A percentile compares a stretch with the other conserved stretches of the same genome.
These are phyloP conservation scores for Pammene aurita DNA, from an alignment of 2,888 invertebrate species.

Conservation along the genomic window DNA sequence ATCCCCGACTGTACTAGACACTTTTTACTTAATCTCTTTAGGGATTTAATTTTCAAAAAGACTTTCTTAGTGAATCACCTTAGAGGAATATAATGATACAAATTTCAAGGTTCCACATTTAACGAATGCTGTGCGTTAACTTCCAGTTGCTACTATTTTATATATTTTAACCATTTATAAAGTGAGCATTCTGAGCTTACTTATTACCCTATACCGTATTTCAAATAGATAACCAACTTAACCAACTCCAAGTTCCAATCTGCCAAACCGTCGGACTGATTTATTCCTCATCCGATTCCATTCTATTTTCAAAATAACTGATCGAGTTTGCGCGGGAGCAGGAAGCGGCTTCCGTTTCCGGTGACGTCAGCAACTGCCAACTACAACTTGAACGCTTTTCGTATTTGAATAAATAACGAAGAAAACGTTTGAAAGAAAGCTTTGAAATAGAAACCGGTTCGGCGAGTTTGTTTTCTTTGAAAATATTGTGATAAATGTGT, in stretches of 20 bases:
- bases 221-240: not conserved
- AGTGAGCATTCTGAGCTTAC: too few species aligned
- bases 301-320: conserved; percentile 41
- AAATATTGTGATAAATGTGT: not conserved
- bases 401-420: conserved; percentile 35
- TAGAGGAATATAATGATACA: too few species aligned
- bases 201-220: too few species aligned
- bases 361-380: conserved; percentile 41
- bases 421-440: conserved; percentile 14
- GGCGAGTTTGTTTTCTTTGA: not conserved
- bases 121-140: too few species aligned
- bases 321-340: conserved; percentile 42
- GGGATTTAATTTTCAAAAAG: too few species aligned
- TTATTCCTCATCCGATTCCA: conserved; percentile 39
- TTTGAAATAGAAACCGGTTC: conserved; percentile 11
- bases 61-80: too few species aligned
- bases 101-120: too few species aligned
- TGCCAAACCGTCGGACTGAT: conserved; percentile 33
- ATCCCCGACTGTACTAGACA: too few species aligned
- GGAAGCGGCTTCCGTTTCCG: conserved; percentile 35
- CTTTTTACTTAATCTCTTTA: too few species aligned
- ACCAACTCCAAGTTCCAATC: conserved; percentile 22
- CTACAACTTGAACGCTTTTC: conserved; percentile 38
- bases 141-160: too few species aligned
- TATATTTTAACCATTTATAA: too few species aligned